Evolutionary conservation across 2,888 invertebrate species (phyloP), one percentile per base, ranked within the genome.

Genomic region (Nymphalis c-album): DNA sequence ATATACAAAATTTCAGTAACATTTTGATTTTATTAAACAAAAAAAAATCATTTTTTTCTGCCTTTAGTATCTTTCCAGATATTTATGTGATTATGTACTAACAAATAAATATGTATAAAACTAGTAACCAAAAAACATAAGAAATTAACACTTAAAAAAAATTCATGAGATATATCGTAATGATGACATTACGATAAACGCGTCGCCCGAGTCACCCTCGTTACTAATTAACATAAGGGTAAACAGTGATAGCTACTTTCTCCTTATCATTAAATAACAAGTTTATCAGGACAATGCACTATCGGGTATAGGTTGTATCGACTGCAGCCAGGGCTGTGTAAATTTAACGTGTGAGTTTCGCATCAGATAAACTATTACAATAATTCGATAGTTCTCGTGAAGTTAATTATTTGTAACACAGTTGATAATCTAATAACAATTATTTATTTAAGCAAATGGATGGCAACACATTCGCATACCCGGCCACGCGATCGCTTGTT

Each of bases 221-320:
- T 75, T 53, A 74, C 76, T 80, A 85, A 86, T 85, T 85, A 85
- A 81, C 74, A 72, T 72, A 68, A 70, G 73, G 74, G 74, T 90
- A 90, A 88, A 90, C 85, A 88, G 78, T 64, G 87, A 88, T 90
- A 86, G 71, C 71, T 53, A 83, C 88, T 90, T 90, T 90, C 90
- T 80, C 85, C 80, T 84, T 88, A 91, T 90, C 90, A 72, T 69
- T 73, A 78, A 87, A 90, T 84, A 90, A 88, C 90, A 90, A 85
- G 81, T 81, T 86, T 90, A 91, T 91, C 91, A 85, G 90, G 89
- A 86, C 91, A 91, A 88, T 91, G 91, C 90, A 79, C 91, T 90
- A 91, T 90, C 91, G 85, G 80, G 74, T 78, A 77, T 73, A 77
- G 78, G 53, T 22, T 16, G 74, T 79, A 84, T 82, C 84, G 77